Evolutionary conservation across 2,888 invertebrate species (phyloP), one percentile per base, ranked within the genome.

Genomic region (Selenia dentaria): DNA sequence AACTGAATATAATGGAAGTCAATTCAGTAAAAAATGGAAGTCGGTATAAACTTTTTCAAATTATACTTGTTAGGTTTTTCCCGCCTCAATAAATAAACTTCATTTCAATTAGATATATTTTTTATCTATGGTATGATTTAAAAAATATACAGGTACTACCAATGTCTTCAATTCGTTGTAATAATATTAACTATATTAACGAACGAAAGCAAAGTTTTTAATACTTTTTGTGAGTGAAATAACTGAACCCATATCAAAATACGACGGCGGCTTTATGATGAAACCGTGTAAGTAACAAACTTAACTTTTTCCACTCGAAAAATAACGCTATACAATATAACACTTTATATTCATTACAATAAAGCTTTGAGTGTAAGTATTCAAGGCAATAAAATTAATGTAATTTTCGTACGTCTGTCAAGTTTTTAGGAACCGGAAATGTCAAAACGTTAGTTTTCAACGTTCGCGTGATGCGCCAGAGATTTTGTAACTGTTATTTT

Each of bases 351-450:
- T n/a, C n/a, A n/a, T n/a, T n/a, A 4, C 68, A 39, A 45, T 22
- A 39, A 38, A 47, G 42, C 51, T 51, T 46, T 59, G 54, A 1
- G 18, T 22, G 8, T 0, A 0, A 6, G n/a, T 26, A 0, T 0
- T 0, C 12, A 52, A 1, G 14, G 24, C 18, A 36, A 13, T 27
- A 34, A 9, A 43, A 18, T 3, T 2, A 43, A 49, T 41, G 50
- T 57, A 56, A 62, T 59, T 56, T 61, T 65, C 36, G 66, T 70
- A 54, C 52, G 65, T 62, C 72, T 61, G 76, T 79, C 72, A 69
- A 64, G 67, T 73, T 74, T 70, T 77, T 72, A 76, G 74, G 71
- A 75, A 78, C 76, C 82, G 82, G 83, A 83, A 81, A 82, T 59
- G 79, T 81, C 82, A 82, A 72, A 74, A 79, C 65, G 77, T 73